Evolutionary conservation across 2,888 invertebrate species (phyloP), one percentile per base, ranked within the genome.

Genomic region (Chirona hameri): DNA sequence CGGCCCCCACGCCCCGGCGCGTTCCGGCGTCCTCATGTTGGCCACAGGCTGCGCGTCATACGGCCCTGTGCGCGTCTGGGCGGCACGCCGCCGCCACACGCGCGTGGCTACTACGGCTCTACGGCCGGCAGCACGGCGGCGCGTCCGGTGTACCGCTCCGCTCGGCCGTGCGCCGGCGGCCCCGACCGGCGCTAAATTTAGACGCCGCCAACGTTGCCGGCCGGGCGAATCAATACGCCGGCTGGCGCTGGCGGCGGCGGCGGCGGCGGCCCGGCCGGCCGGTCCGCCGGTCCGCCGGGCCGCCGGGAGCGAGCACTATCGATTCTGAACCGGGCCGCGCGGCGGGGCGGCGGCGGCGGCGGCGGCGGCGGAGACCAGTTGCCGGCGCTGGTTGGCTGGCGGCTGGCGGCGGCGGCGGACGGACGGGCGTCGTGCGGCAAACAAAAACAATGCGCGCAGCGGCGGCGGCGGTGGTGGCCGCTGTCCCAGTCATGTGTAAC

Each of bases 151-250:
- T 18, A 9, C 60, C 60, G 72, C 29, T 14, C 29, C 29, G n/a
- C 72, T 2, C 39, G 31, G 39, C 31, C 31, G 60, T 24, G n/a
- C 48, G 76, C 65, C 55, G 81, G 76, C 18, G 46, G 82, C 27
- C 76, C n/a, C 55, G 72, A 12, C 76, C 39, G 24, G 7, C 76
- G 76, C 76, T 46, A 76, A 69, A 39, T 10, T 52, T 76, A 57
- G 52, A 69, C 55, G 81, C 83, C 69, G 52, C 60, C 65, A 83
- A 76, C 81, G 57, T 18, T 39, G 72, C 27, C 72, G 69, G 76
- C 81, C 55, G 72, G 55, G 69, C 81, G 72, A 46, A 76, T 55
- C 55, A 81, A 69, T 60, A 69, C 81, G 48, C 82, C 15, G 82
- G 46, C 48, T 48, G 79, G 69, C 65, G 48, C 80, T 60, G 80